phyloP scores from a whole-genome alignment of 2,113 vertebrate genomes.

The Pomatorhinus ruficollis region DNA sequence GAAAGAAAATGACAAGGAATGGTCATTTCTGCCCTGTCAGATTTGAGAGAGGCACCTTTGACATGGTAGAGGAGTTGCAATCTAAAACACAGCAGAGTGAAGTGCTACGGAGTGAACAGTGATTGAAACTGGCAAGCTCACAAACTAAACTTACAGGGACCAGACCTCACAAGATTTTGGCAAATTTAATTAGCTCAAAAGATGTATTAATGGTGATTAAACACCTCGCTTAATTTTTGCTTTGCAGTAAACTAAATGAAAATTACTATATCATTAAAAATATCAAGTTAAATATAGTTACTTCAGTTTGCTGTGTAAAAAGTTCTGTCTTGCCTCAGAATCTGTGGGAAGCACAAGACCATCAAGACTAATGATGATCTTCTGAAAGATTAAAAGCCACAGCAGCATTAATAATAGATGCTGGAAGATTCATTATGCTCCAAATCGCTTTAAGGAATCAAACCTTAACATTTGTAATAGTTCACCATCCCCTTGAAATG shows the following conservation, averaged over 20 bases:
- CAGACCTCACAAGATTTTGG: background rate
- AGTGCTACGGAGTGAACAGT: background rate
- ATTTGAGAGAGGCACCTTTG: background rate
- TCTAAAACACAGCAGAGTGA: background rate
- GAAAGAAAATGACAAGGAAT: background rate
- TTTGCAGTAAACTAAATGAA: background rate
- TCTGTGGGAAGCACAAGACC: background rate
- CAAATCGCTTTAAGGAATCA: background rate
- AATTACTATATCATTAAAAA: background rate
- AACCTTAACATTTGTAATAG: background rate
- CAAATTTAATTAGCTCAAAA: background rate
- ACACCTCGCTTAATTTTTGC: background rate
- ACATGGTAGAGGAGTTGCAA: background rate
- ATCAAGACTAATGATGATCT: background rate
- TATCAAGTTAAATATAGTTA: background rate
- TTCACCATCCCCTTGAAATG: background rate
- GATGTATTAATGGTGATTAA: background rate
- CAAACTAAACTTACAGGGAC: background rate
- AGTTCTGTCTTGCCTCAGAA: background rate
- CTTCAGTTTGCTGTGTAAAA: background rate
- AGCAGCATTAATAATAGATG: conserved; percentile 1
- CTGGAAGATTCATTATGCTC: background rate
- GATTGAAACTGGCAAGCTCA: background rate
- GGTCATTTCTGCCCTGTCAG: background rate
- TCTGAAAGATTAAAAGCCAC: background rate